Conservation (phyloP, 2,888 invertebrate genomes). For the Leptura quadrifasciata region DNA sequence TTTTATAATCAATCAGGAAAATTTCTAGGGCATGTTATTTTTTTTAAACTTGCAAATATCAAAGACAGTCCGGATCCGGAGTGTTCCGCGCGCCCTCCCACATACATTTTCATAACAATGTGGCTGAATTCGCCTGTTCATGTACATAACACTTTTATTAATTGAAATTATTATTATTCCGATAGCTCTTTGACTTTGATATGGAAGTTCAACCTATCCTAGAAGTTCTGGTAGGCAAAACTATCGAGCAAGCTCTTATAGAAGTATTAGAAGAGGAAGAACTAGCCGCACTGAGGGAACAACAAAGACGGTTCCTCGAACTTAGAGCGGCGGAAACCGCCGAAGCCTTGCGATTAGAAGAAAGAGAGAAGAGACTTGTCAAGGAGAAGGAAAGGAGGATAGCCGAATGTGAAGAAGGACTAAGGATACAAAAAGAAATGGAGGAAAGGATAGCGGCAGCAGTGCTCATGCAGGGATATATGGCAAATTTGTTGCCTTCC, state of each 20-base stretch:
- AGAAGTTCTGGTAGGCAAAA: conserved; percentile 92
- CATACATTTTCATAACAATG: too few relatives aligned
- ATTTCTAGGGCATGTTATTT: too few relatives aligned
- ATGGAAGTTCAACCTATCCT: conserved; percentile 92
- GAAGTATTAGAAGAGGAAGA: conserved; percentile 97
- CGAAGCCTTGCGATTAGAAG: conserved; percentile 83
- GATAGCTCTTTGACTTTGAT: conserved; percentile 92
- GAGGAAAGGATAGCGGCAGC: conserved; percentile 86
- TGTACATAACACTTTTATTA: too few relatives aligned
- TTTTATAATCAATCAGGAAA: too few relatives aligned
- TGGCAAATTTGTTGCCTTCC: conserved; percentile 89
- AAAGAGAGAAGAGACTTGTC: conserved; percentile 82
- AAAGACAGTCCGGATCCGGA: too few relatives aligned
- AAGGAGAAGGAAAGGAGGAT: conserved; percentile 85
- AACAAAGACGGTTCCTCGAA: conserved; percentile 84
- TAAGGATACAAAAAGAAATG: conserved; percentile 81
- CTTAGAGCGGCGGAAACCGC: conserved; percentile 88
- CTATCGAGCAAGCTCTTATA: conserved; percentile 90
- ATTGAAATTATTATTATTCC: too few relatives aligned
- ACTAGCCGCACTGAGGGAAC: conserved; percentile 85
- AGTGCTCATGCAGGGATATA: conserved; percentile 89
- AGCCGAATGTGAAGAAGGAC: conserved; percentile 81
- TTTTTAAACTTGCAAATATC: too few relatives aligned
- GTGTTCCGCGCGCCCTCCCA: too few relatives aligned
- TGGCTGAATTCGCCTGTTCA: too few relatives aligned